These are phyloP conservation scores for Synaphobranchus kaupii DNA, from an alignment of 2,797 vertebrate genomes.

Conservation along the genomic window DNA sequence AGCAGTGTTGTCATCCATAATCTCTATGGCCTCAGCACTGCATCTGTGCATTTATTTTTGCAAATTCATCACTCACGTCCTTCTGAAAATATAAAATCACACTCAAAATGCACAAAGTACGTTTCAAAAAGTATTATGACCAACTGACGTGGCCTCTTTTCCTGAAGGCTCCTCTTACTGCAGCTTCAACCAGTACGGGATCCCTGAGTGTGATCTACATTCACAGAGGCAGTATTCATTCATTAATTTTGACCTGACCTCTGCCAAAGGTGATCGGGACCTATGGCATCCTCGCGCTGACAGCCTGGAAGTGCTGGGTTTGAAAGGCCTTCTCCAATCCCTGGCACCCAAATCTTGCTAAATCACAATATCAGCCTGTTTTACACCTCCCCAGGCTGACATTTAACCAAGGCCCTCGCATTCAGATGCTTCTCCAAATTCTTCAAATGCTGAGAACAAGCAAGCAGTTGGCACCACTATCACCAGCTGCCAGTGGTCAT, in stretches of 20 bases:
- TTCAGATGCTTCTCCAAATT: not conserved
- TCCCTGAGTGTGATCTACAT: not conserved
- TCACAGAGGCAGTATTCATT: not conserved
- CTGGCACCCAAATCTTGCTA: conserved; percentile 15
- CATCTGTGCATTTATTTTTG: not conserved
- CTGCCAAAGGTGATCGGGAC: conserved; percentile 13
- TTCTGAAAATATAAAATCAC: not conserved
- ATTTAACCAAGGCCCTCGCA: conserved; percentile 16
- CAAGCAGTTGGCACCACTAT: conserved; percentile 19
- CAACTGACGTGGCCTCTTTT: not conserved
- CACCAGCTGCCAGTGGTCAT: conserved; percentile 15
- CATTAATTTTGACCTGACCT: not conserved
- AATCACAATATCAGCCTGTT: conserved; percentile 22
- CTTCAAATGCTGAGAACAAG: conserved; percentile 2
- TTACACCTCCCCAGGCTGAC: conserved; percentile 20
- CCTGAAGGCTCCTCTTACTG: not conserved
- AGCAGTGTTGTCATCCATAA: not conserved
- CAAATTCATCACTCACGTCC: too few species aligned
- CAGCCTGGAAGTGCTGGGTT: conserved; percentile 19
- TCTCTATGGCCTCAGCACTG: not conserved
- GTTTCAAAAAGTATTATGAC: too few species aligned
- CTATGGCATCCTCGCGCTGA: not conserved
- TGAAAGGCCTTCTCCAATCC: not conserved
- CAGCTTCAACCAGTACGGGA: not conserved
- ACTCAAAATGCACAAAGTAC: not conserved